A percentile compares a stretch with the other conserved stretches of the same genome.
Conservation (phyloP, 2,888 invertebrate genomes). For the Anoncus sp. region DNA sequence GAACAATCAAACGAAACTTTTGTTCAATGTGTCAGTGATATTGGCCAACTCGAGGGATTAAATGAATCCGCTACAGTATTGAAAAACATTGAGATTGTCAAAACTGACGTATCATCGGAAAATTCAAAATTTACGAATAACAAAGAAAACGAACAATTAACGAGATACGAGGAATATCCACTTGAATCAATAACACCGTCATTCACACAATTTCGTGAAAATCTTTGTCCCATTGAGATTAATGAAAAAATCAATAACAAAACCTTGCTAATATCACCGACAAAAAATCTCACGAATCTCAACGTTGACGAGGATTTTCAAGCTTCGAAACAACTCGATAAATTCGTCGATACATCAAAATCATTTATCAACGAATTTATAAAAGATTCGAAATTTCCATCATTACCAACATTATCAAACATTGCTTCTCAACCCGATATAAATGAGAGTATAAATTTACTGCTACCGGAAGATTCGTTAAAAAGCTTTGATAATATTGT, state of each 20-base stretch:
- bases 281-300: background rate
- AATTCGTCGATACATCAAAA: background rate
- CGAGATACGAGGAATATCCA: constrained; percentile 25
- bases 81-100: background rate
- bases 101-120: background rate
- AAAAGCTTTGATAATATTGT: constrained; percentile 3
- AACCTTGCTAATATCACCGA: background rate
- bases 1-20: constrained; percentile 40
- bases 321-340: background rate
- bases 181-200: constrained; percentile 20
- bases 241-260: background rate
- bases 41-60: background rate
- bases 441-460: constrained; percentile 13
- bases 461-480: background rate
- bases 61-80: background rate
- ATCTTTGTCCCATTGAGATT: background rate
- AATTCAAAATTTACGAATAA: background rate
- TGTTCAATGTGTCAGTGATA: constrained; percentile 28
- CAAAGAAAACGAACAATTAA: constrained; percentile 8
- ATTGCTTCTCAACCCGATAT: constrained; percentile 12
- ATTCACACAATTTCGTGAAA: constrained; percentile 12
- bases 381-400: background rate
- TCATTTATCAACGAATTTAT: constrained; percentile 17
- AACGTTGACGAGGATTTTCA: too few relatives aligned
- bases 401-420: constrained; percentile 40